phyloP scores from a whole-genome alignment of 2,113 vertebrate species.

The Tragelaphus imberbis region DNA sequence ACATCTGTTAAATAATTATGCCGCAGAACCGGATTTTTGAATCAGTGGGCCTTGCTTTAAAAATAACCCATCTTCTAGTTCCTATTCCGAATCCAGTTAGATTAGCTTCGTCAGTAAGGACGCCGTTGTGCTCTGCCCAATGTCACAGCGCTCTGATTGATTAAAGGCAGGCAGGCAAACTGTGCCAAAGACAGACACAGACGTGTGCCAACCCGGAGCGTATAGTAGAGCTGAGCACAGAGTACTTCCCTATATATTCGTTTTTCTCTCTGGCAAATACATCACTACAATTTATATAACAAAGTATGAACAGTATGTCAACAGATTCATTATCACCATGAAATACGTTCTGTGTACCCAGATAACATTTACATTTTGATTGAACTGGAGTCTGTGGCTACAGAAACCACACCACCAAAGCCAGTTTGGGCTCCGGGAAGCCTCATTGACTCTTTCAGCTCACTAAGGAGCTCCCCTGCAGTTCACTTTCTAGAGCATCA shows the following conservation, averaged over 20 bases:
- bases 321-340: slow-evolving; percentile 50
- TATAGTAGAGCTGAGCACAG: background rate
- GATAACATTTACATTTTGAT: slow-evolving; percentile 63
- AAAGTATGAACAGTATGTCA: slow-evolving; percentile 47
- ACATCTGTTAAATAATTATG: background rate
- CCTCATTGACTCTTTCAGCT: background rate
- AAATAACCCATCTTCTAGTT: slow-evolving; percentile 4
- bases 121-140: background rate
- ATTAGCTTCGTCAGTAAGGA: slow-evolving; percentile 28
- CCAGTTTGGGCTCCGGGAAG: background rate
- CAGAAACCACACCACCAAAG: background rate
- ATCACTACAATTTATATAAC: slow-evolving; percentile 57
- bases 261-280: slow-evolving; percentile 40
- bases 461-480: background rate
- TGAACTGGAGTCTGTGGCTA: slow-evolving; percentile 17
- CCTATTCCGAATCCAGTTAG: slow-evolving; percentile 11
- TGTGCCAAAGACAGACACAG: background rate
- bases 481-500: background rate
- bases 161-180: background rate
- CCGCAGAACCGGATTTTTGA: background rate
- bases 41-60: background rate
- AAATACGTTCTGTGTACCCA: slow-evolving; percentile 56
- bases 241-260: background rate
- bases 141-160: background rate
- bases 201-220: background rate